Base-by-base conservation (phyloP, 2,113 vertebrate genomes). In the Cettia cetti region DNA sequence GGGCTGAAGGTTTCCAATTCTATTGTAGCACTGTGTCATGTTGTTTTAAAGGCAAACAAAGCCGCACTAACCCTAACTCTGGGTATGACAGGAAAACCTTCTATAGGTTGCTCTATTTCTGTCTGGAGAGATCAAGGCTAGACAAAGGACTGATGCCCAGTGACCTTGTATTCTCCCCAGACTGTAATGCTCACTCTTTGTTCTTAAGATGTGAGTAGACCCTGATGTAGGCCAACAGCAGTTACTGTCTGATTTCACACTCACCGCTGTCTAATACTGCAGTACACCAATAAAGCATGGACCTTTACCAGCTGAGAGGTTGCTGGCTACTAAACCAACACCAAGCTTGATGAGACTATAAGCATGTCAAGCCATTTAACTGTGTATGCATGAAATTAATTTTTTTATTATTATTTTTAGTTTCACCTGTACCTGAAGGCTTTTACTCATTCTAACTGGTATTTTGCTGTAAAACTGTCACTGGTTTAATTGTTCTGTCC, bases 391-490 rank as follows among this genome's bases (percentile, higher is more conserved):
- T 95, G 94, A 82, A 95, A 86, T 97, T 97, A 96, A 83, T 95
- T 96, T 95, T 92, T 94, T 92, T 96, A 74, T 86, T 92, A 81
- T 91, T 96, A 94, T 95, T 95, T 95, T 91, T 93, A 84, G 47
- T 95, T 97, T 96, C 92, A 82, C 89, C 90, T 97, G 79, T 97
- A 97, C 88, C 91, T 76, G 86, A 97, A 97, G 94, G 96, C 96
- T 97, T 97, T 96, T 88, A 92, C 96, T 97, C 97, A 94, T 97
- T 97, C 97, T 97, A 94, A 97, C 95, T 94, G 96, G 95, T 97
- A 96, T 97, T 97, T 97, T 97, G 95, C 97, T 98, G 94, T 98
- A 97, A 97, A 97, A 97, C 96, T 97, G 92, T 98, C 86, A 75
- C 80, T 96, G 97, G 82, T 97, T 97, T 97, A 96, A 97, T 95